Percentiles rank a stretch among this genome's conserved stretches.
phyloP scores from a whole-genome alignment of 2,888 invertebrate genomes.

The Megaustenia siamemsis region DNA sequence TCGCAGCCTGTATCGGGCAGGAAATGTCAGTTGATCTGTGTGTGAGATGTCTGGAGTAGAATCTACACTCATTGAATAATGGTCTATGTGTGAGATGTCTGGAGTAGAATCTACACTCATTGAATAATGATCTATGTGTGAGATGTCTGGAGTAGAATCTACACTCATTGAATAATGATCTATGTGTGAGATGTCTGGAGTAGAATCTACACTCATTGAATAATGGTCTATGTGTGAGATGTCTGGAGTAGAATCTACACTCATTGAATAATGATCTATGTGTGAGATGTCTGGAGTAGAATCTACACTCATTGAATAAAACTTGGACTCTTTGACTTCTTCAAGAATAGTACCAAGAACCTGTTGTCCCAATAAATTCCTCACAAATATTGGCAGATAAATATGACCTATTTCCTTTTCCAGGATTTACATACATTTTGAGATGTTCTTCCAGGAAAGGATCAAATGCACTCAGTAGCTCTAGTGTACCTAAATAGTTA shows the following conservation, averaged over 20 bases:
- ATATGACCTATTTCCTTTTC: background rate
- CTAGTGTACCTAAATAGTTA: no score
- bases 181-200: conserved; percentile 31
- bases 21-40: conserved; percentile 33
- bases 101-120: conserved; percentile 21
- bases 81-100: conserved; percentile 29
- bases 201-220: conserved; percentile 8
- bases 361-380: no score
- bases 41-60: conserved; percentile 31
- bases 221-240: conserved; percentile 23
- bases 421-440: no score
- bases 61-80: conserved; percentile 6
- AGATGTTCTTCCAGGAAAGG: no score
- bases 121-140: conserved; percentile 11
- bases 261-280: background rate
- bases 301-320: conserved; percentile 6
- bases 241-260: conserved; percentile 31
- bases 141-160: conserved; percentile 35
- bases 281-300: conserved; percentile 31
- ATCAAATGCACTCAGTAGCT: no score
- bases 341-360: background rate
- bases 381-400: background rate
- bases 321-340: conserved; percentile 19
- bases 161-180: background rate
- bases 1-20: conserved; percentile 9